A percentile compares a stretch with the other conserved stretches of the same genome.
Evolutionary conservation across 2,797 vertebrate genomes (phyloP).

Genomic region (Pogonophryne albipinna): DNA sequence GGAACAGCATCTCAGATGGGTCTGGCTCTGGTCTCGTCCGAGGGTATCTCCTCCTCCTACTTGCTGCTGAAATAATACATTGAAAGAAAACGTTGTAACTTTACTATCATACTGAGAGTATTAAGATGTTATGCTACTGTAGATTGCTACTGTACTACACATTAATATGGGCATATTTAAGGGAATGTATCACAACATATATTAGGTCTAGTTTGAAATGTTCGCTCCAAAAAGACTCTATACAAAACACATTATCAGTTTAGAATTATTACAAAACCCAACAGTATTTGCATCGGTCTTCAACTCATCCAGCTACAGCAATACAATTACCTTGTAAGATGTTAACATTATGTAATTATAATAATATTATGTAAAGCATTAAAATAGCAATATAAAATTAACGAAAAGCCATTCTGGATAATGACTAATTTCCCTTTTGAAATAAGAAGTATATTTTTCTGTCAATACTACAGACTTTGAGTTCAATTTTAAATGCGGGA

Average conservation of each 20-base stretch:
- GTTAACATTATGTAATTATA: not conserved
- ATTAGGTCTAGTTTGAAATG: not conserved
- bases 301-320: not conserved
- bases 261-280: not conserved
- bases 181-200: not conserved
- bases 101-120: not conserved
- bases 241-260: not conserved
- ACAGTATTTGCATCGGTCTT: not conserved
- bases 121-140: not conserved
- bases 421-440: not conserved
- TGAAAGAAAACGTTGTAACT: constrained; percentile 13
- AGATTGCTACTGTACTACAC: not conserved
- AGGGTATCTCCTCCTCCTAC: constrained; percentile 26
- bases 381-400: not conserved
- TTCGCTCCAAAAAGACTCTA: not conserved
- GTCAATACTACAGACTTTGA: too few species aligned
- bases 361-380: not conserved
- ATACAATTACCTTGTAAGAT: not conserved
- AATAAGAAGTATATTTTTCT: not conserved
- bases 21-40: constrained; percentile 36
- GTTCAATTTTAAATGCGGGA: not conserved
- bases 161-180: not conserved
- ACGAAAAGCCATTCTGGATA: not conserved
- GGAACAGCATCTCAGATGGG: constrained; percentile 57
- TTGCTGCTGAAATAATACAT: constrained; percentile 62